Base-by-base conservation (phyloP, 1,140 invertebrate genomes). In the Nomia melanderi region DNA sequence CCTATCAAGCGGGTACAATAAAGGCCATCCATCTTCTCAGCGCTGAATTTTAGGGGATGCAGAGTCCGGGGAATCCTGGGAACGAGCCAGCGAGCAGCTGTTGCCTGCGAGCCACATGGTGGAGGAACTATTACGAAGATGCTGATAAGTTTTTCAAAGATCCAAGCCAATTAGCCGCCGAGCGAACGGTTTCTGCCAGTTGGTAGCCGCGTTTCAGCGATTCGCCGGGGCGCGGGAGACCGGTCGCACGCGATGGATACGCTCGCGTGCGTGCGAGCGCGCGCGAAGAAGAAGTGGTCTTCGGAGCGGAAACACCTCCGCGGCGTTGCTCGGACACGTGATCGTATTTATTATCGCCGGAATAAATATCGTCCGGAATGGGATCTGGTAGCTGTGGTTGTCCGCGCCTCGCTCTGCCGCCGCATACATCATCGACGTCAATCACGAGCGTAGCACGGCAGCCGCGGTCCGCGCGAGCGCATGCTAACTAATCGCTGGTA, bases 401-500 rank as follows among this genome's bases (percentile, higher is more conserved):
- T 36, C 3, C 33, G 33, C 44, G 47, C 47, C 20, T 50, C 47
- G 7, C 17, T 50, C 47, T n/a, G 47, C 47, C 47, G n/a, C 47
- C 47, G 47, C 47, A 50, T 50, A 50, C 47, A 50, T 50, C 47
- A 50, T 50, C 47, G 47, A n/a, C 20, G 47, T 50, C 47, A n/a
- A 50, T 50, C 47, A 50, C 3, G n/a, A 3, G 47, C 47, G 20
- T 50, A n/a, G 17, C 47, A 50, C 47, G 47, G 47, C 47, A 50
- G 47, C n/a, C n/a, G 41, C 47, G 47, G n/a, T 50, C 47, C n/a
- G n/a, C n/a, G n/a, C n/a, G 47, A 50, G 20, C 6, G 47, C 47
- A 50, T 50, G 47, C 47, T n/a, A 50, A n/a, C 47, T 23, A n/a
- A 50, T 50, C 47, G 47, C n/a, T 20, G 20, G 20, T 50, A n/a